These are phyloP conservation scores for Amphiprion percula DNA, from an alignment of 2,113 vertebrate species.

Conservation along the genomic window DNA sequence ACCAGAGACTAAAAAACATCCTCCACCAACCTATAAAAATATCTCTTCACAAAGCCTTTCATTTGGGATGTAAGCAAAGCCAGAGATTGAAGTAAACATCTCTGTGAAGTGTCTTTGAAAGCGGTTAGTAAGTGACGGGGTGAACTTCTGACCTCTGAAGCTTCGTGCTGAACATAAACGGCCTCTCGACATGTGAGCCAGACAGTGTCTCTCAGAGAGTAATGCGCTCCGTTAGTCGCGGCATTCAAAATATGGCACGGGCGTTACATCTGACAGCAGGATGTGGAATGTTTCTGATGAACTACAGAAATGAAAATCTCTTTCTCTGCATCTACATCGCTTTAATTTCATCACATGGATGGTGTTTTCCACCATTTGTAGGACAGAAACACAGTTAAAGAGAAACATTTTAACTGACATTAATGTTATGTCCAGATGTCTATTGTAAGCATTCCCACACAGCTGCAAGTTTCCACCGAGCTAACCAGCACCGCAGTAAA, in stretches of 20 bases:
- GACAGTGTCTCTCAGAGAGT: neutral
- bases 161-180: neutral
- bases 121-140: neutral
- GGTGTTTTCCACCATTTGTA: no score
- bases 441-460: neutral
- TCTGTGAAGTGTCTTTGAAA: conserved; percentile 12
- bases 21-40: neutral
- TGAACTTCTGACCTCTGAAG: conserved; percentile 19
- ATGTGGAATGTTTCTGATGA: conserved; percentile 22
- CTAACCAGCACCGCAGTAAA: neutral
- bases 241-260: conserved; percentile 22
- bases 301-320: neutral
- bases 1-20: neutral
- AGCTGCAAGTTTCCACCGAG: neutral
- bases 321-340: neutral
- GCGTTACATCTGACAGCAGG: conserved; percentile 16
- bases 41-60: conserved; percentile 5
- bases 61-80: conserved; percentile 5
- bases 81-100: neutral
- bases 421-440: no score
- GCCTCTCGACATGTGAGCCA: neutral
- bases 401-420: no score
- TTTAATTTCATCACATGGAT: no score
- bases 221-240: neutral
- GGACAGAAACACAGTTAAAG: no score